Base-by-base conservation (phyloP, 2,888 invertebrate genomes). In the Cyclophora albipunctata region DNA sequence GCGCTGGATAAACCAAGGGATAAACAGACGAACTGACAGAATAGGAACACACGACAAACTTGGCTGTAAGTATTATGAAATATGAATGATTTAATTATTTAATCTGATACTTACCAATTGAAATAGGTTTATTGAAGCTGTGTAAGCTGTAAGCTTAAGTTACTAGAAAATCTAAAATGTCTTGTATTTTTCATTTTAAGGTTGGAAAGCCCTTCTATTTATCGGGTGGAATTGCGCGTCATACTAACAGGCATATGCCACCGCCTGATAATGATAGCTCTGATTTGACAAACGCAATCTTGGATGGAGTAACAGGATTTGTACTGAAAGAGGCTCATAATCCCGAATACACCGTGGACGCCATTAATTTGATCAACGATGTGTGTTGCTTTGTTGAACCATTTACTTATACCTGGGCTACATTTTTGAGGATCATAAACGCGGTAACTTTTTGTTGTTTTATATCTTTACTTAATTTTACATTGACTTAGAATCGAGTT, bases 281-380 rank as follows among this genome's bases (percentile, higher is more conserved):
- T 41, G 81, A 84, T 54, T 67, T 81, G 0, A 64, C 77, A 0
- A 81, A 83, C 47, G 73, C 80, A 0, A 49, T 85, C 37, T 53
- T 81, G 3, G 78, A 81, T 45, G 84, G 83, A n/a, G 71, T 63
- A 2, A 69, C 75, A 6, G 86, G 84, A 0, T 81, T 85, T 50
- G 51, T 79, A 7, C 58, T 85, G 0, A 65, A 59, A 34, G 65
- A 73, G 44, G 69, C 63, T 49, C 40, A 51, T 1, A 51, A 76
- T 37, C 55, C 69, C 0, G 63, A 71, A 3, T 35, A 57, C 5
- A 50, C 67, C 5, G 43, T 77, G 5, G 54, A 62, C 6, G 64
- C 71, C n/a, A 57, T 84, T 7, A 62, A 62, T 3, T 56, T 62
- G 0, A 55, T 85, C n/a, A 75, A 78, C 47, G 63, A 70, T 2